Base-by-base conservation (phyloP, 2,797 vertebrate species). In the Parauchenoglanis punctatus region DNA sequence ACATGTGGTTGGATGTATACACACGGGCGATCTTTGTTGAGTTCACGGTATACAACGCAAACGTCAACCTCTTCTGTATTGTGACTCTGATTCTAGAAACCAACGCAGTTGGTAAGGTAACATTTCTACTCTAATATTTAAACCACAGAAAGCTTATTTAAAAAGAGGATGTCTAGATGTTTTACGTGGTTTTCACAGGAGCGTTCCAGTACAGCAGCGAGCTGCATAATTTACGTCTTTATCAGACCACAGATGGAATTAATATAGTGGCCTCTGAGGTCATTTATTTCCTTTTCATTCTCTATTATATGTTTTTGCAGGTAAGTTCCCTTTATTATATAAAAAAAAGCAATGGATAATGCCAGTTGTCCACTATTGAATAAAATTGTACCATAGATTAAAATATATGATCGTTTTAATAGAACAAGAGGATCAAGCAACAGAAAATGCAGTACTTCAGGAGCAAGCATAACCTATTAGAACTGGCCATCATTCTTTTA, bases 11-110 rank as follows among this genome's bases (percentile, higher is more conserved):
- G 88, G 98, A 99, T 76, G 89, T 93, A 81, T 96, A 97, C 92
- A 99, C 97, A 4, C 96, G 97, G 91, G 98, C 97, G 0, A 91
- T 98, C 89, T 99, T 99, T 93, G 95, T 98, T 81, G 97, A 99
- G 93, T 99, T 99, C 91, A 98, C 97, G 0, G 96, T 99, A 90
- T 99, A 99, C 94, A 99, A 99, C 0, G 97, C 97, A 87, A 99
- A 98, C 0, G 95, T 99, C 91, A 99, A 99, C 93, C 96, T 99
- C 83, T 99, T 99, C 94, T 99, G 97, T 93, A 96, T 97, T 35
- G 93, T 97, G 89, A 97, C 93, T 1, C 95, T 99, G 87, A 96
- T 96, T 87, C 95, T 99, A 90, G 98, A 99, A 94, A 97, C 96
- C 86, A 96, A 95, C 8, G 97, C 96, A 81, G 94, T 96, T 80